Evolutionary conservation across 2,113 vertebrate species (phyloP).

Genomic region (Oreamnos americanus): DNA sequence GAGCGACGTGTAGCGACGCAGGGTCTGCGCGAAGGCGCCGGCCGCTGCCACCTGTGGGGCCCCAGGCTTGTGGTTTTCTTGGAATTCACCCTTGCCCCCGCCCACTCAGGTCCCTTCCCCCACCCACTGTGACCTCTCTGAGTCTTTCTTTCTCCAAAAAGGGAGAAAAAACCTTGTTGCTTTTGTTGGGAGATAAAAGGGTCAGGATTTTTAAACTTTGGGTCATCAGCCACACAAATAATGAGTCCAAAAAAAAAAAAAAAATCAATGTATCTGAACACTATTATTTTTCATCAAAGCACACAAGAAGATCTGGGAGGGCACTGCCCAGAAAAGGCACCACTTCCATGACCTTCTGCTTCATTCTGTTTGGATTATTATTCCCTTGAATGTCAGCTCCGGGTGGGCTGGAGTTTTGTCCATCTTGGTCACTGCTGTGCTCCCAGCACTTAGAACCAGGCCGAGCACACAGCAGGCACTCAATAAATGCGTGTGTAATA

Average conservation of each 20-base stretch:
- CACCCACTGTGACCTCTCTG: background rate
- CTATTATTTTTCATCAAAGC: background rate
- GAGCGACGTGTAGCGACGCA: slow-evolving; percentile 91
- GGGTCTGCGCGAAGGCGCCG: slow-evolving; percentile 90
- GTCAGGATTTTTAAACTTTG: background rate
- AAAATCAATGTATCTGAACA: background rate
- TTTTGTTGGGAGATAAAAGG: background rate
- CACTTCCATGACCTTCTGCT: background rate
- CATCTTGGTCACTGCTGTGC: background rate
- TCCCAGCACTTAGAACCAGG: background rate
- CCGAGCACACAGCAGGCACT: background rate
- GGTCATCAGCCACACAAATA: background rate
- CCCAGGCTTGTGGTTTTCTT: background rate
- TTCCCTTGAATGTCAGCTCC: no score
- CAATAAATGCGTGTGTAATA: background rate
- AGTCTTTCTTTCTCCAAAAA: background rate
- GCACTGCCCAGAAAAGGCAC: background rate
- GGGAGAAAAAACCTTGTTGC: background rate
- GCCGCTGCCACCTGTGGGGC: slow-evolving; percentile 87
- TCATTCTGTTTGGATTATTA: background rate
- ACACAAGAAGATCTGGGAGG: background rate
- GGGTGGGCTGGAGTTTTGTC: background rate
- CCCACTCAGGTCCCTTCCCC: background rate
- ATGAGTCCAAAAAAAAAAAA: background rate
- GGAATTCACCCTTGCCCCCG: background rate